Percentiles rank a stretch among this genome's conserved stretches.
These are phyloP conservation scores for Chirona hameri DNA, from an alignment of 2,888 invertebrate species.

Conservation along the genomic window DNA sequence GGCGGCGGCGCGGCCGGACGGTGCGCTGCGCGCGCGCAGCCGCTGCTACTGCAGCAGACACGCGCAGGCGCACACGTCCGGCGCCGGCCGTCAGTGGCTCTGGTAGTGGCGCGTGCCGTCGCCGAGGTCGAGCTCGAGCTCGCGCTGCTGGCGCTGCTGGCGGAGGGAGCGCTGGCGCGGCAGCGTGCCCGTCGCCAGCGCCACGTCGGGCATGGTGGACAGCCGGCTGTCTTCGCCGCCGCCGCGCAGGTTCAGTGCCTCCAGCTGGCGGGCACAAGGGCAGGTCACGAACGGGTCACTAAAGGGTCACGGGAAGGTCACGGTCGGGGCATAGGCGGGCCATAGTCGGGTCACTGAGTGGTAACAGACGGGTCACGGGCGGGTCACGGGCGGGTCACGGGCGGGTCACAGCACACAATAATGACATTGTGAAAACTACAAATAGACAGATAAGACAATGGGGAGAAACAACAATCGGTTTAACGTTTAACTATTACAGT, in stretches of 20 bases:
- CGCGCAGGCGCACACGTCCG: conserved; percentile 26
- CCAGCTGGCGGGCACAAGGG: conserved; percentile 12
- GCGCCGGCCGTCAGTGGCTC: conserved; percentile 23
- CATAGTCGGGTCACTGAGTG: no score
- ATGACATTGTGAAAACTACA: no score
- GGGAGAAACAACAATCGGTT: no score
- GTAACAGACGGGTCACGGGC: no score
- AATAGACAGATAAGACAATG: no score
- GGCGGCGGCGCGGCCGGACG: neutral
- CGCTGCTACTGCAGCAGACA: conserved; percentile 1
- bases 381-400: no score
- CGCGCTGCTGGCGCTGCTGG: conserved; percentile 24
- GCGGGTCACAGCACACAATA: no score
- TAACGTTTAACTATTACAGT: no score
- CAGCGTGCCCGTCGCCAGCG: conserved; percentile 31
- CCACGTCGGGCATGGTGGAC: conserved; percentile 29
- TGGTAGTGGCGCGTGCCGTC: conserved; percentile 39
- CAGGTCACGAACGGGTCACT: neutral
- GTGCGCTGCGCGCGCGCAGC: neutral
- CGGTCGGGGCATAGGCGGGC: no score
- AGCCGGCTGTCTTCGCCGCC: neutral
- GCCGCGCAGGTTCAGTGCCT: conserved; percentile 30
- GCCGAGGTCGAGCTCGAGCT: conserved; percentile 38
- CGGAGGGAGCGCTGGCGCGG: conserved; percentile 34
- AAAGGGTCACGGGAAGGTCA: no score